Evolutionary conservation across 2,888 invertebrate genomes (phyloP).

Genomic region (Geotrupes spiniger): DNA sequence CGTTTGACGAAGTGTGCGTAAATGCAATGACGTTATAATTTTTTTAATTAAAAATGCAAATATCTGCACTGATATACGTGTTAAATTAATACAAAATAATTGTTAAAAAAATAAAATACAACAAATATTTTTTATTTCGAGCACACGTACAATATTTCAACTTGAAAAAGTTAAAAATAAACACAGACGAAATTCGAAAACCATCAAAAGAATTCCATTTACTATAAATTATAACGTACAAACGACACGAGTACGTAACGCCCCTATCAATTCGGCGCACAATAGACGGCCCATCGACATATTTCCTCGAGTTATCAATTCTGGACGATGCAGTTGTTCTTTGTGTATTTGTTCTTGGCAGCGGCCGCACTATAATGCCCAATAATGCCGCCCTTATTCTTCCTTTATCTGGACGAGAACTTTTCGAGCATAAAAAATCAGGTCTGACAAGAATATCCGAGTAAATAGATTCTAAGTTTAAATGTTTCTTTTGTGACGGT

Average conservation of each 20-base stretch:
- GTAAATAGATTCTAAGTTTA: slow-evolving; percentile 43
- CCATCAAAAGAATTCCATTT: slow-evolving; percentile 26
- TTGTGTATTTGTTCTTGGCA: slow-evolving; percentile 40
- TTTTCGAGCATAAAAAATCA: slow-evolving; percentile 42
- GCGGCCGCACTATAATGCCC: slow-evolving; percentile 36
- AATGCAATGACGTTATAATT: no score
- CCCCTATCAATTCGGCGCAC: slow-evolving; percentile 35
- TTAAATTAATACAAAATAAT: no score
- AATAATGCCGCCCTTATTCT: slow-evolving; percentile 38
- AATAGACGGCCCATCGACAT: slow-evolving; percentile 32
- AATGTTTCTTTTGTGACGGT: slow-evolving; percentile 40
- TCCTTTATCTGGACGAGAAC: slow-evolving; percentile 38
- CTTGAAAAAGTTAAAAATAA: no score
- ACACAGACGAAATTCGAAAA: no score
- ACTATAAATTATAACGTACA: slow-evolving; percentile 31
- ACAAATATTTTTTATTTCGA: no score
- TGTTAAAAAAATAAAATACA: no score
- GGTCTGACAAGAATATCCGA: slow-evolving; percentile 41
- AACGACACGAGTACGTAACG: slow-evolving; percentile 31
- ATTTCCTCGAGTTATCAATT: slow-evolving; percentile 33
- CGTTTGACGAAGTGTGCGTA: no score
- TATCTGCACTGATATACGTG: no score
- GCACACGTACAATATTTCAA: no score
- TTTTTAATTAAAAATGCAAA: no score
- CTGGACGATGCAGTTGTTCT: slow-evolving; percentile 33